These are phyloP conservation scores for Pseudotriccus pelzelni DNA, from an alignment of 2,797 vertebrate genomes.

Conservation along the genomic window DNA sequence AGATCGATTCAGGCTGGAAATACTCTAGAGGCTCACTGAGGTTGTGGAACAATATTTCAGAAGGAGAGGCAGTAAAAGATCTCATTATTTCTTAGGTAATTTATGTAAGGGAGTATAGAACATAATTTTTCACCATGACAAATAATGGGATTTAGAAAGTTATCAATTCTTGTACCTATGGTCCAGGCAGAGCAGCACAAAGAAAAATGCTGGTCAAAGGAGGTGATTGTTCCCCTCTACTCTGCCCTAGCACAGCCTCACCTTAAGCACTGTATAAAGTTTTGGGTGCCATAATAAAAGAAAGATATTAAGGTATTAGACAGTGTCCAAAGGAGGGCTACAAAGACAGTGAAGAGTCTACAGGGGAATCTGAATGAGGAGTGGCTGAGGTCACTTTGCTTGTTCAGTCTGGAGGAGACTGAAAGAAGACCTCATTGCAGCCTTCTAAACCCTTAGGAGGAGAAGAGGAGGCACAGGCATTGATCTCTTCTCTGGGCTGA, in stretches of 20 bases:
- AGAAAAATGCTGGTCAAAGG: background rate
- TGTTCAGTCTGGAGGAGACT: background rate
- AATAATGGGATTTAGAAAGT: background rate
- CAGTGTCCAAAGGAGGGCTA: background rate
- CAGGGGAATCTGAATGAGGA: background rate
- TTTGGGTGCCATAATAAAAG: background rate
- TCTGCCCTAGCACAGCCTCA: background rate
- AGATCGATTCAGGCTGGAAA: background rate
- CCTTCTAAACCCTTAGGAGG: accelerated
- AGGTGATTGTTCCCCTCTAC: background rate
- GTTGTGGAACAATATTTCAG: background rate
- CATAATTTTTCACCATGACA: background rate
- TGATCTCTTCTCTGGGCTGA: background rate
- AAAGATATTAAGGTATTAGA: background rate
- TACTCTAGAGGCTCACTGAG: background rate
- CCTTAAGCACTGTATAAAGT: background rate
- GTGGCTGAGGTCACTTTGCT: background rate
- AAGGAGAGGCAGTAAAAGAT: background rate
- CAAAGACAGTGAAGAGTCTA: background rate
- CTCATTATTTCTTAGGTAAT: background rate
- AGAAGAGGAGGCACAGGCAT: background rate
- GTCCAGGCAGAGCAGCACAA: background rate
- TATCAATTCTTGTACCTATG: background rate
- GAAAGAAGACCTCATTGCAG: background rate
- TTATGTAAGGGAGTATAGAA: background rate